Conservation (phyloP, 2,888 invertebrate genomes). For the Euclidia mi region DNA sequence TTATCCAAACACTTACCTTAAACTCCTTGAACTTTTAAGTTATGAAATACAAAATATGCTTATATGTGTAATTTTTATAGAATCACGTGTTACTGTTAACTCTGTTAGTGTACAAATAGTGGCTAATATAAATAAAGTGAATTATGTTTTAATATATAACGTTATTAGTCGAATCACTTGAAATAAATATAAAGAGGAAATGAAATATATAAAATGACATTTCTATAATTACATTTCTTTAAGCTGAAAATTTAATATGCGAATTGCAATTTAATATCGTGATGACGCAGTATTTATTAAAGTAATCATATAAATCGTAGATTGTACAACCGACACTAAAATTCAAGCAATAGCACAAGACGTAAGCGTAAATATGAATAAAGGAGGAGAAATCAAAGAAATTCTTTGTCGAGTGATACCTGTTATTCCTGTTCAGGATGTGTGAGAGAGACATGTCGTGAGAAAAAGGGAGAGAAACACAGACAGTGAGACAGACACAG, state of each 20-base stretch:
- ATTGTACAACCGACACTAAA: slow-evolving; percentile 54
- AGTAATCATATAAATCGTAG: slow-evolving; percentile 30
- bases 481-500: slow-evolving; percentile 89
- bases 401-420: slow-evolving; percentile 82
- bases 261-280: background rate
- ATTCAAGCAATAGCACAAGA: slow-evolving; percentile 82
- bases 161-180: no score
- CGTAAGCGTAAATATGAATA: slow-evolving; percentile 78
- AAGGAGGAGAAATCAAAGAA: slow-evolving; percentile 69
- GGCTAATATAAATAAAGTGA: slow-evolving; percentile 17
- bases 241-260: background rate
- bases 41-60: slow-evolving; percentile 37
- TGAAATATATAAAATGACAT: background rate
- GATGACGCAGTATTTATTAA: background rate
- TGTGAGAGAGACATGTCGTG: slow-evolving; percentile 89
- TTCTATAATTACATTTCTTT: slow-evolving; percentile 5
- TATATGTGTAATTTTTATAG: slow-evolving; percentile 24
- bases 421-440: slow-evolving; percentile 88
- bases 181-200: slow-evolving; percentile 2
- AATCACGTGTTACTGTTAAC: slow-evolving; percentile 39
- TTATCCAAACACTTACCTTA: slow-evolving; percentile 53
- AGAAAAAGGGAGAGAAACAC: slow-evolving; percentile 89
- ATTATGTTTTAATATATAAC: slow-evolving; percentile 12
- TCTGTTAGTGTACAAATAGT: slow-evolving; percentile 28
- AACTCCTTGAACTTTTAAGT: slow-evolving; percentile 39